Conservation (phyloP, 2,113 vertebrate species). For the Telmatochromis brichardi region DNA sequence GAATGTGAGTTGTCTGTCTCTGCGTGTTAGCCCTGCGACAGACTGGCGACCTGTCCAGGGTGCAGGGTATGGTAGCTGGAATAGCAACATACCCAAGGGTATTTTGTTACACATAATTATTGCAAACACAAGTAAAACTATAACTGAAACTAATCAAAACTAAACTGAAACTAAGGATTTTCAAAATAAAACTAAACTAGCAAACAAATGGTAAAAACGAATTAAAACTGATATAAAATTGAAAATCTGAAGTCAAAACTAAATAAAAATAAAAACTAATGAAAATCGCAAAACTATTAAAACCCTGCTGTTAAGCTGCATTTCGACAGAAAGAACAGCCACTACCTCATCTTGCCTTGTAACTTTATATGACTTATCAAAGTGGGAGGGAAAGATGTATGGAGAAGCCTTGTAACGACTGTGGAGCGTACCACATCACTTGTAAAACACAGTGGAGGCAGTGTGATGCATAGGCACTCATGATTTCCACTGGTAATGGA, state of each 20-base stretch:
- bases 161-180: too few relatives aligned
- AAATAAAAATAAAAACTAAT: neutral
- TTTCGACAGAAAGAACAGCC: neutral
- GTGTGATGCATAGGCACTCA: neutral
- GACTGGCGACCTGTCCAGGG: too few relatives aligned
- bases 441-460: neutral
- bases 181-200: neutral
- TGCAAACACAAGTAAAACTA: too few relatives aligned
- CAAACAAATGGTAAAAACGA: fast-evolving
- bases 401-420: neutral
- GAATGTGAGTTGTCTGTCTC: too few relatives aligned
- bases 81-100: too few relatives aligned
- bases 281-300: neutral
- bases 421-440: neutral
- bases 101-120: too few relatives aligned
- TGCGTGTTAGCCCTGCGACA: too few relatives aligned
- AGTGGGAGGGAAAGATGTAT: neutral
- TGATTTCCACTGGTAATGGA: neutral
- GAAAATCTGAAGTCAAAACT: neutral
- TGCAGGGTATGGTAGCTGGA: too few relatives aligned
- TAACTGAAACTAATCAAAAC: too few relatives aligned
- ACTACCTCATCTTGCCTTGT: neutral
- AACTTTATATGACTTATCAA: neutral
- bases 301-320: neutral
- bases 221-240: neutral